Percentiles rank a stretch among this genome's conserved stretches.
phyloP scores from a whole-genome alignment of 1,140 invertebrate species.

The Scaptomyza montana region DNA sequence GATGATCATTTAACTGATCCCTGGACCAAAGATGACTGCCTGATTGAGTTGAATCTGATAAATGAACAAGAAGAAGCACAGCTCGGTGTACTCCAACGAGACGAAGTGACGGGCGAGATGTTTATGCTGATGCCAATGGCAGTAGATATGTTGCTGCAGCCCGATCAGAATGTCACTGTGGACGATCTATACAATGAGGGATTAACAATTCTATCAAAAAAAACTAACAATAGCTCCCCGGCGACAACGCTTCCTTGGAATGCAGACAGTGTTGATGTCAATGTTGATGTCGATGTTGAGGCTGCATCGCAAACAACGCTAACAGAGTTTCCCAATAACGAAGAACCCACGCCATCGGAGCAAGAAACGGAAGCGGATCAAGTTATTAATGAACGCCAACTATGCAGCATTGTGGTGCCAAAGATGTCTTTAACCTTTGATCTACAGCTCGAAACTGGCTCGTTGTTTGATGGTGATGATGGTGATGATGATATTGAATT shows the following conservation, averaged over 20 bases:
- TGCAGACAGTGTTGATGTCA: too few relatives aligned
- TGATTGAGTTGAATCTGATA: conserved; percentile 24
- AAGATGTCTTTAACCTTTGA: conserved; percentile 33
- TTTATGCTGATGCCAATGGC: conserved; percentile 57
- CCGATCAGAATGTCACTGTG: neutral
- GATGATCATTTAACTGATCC: conserved; percentile 1
- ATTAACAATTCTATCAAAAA: neutral
- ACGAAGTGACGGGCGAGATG: conserved; percentile 44
- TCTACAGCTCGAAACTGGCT: conserved; percentile 12
- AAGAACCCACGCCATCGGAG: neutral
- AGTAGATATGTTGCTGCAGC: conserved; percentile 40
- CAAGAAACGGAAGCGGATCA: neutral
- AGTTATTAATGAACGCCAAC: neutral
- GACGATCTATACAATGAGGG: neutral
- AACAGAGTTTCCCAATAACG: neutral
- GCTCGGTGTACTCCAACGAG: conserved; percentile 23
- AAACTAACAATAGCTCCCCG: neutral
- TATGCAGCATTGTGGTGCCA: conserved; percentile 21
- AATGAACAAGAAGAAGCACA: neutral
- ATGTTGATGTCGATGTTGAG: neutral
- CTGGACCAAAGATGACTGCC: conserved; percentile 17
- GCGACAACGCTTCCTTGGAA: too few relatives aligned
- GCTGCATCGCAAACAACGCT: conserved; percentile 18
- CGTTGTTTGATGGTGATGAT: neutral
- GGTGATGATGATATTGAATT: neutral